Conservation (phyloP, 2,113 vertebrate genomes). For the Pelecanus crispus region DNA sequence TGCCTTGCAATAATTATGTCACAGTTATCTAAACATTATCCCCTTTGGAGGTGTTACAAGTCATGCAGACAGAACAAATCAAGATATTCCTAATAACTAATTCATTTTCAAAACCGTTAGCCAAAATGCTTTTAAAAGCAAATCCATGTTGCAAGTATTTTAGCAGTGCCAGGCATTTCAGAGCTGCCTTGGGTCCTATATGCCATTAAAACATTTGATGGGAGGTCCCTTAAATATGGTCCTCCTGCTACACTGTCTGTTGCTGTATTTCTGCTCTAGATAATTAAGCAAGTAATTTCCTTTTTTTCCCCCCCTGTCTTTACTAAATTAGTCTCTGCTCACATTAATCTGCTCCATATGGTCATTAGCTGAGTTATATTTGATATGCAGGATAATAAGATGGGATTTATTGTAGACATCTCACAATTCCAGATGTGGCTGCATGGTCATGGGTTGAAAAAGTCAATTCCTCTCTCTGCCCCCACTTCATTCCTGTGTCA, state of each 20-base stretch:
- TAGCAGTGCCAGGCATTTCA: background rate
- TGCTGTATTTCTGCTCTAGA: conserved; percentile 1
- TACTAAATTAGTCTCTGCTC: conserved; percentile 33
- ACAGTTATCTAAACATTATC: background rate
- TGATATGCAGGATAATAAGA: conserved; percentile 35
- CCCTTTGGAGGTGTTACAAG: background rate
- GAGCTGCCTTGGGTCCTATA: background rate
- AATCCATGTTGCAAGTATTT: background rate
- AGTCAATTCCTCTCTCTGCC: background rate
- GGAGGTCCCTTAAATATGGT: background rate
- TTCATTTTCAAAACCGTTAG: background rate
- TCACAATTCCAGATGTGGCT: conserved; percentile 34
- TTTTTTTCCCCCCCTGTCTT: background rate
- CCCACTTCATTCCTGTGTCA: background rate
- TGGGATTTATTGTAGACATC: conserved; percentile 30
- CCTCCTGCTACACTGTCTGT: background rate
- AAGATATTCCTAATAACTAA: background rate
- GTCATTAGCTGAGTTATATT: conserved; percentile 52
- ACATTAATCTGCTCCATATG: conserved; percentile 44
- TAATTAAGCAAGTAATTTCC: conserved; percentile 41
- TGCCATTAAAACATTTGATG: background rate
- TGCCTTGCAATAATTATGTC: background rate
- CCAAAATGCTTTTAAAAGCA: background rate
- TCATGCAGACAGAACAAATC: background rate
- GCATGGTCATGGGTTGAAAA: background rate